These are phyloP conservation scores for Ataeniobius toweri DNA, from an alignment of 2,797 vertebrate genomes.

Conservation along the genomic window DNA sequence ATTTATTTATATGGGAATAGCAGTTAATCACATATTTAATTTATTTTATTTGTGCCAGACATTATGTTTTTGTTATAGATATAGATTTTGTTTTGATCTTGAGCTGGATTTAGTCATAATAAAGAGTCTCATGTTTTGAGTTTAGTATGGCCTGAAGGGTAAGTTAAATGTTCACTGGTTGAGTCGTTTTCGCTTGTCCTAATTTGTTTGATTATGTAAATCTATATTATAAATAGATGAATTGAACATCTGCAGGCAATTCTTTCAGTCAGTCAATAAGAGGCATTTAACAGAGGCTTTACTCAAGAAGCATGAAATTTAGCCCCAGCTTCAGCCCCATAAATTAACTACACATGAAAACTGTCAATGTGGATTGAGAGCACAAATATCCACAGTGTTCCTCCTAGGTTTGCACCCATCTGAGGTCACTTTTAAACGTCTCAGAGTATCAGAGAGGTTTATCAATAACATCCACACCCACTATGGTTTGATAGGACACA, in stretches of 20 bases:
- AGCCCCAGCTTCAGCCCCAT: conserved; percentile 49
- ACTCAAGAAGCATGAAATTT: conserved; percentile 70
- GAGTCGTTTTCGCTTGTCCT: conserved; percentile 43
- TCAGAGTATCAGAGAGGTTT: conserved; percentile 10
- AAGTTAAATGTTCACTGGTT: conserved; percentile 64
- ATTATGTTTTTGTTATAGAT: neutral
- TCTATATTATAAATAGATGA: conserved; percentile 73
- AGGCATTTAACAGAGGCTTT: conserved; percentile 64
- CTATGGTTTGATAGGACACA: conserved; percentile 18
- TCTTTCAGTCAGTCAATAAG: conserved; percentile 67
- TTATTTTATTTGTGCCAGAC: neutral
- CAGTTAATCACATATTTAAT: neutral
- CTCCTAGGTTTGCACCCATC: conserved; percentile 14
- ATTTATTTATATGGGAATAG: no score
- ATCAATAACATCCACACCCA: conserved; percentile 32
- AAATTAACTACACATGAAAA: conserved; percentile 52
- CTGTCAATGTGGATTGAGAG: conserved; percentile 45
- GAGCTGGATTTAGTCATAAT: conserved; percentile 30
- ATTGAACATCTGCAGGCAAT: conserved; percentile 74
- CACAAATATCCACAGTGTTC: conserved; percentile 27
- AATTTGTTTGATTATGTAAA: conserved; percentile 74
- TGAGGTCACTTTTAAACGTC: conserved; percentile 19
- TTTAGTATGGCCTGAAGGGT: conserved; percentile 55
- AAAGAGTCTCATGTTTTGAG: conserved; percentile 49
- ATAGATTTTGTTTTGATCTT: conserved; percentile 33